Conservation (phyloP, 2,797 vertebrate genomes). For the Pseudotriccus pelzelni region DNA sequence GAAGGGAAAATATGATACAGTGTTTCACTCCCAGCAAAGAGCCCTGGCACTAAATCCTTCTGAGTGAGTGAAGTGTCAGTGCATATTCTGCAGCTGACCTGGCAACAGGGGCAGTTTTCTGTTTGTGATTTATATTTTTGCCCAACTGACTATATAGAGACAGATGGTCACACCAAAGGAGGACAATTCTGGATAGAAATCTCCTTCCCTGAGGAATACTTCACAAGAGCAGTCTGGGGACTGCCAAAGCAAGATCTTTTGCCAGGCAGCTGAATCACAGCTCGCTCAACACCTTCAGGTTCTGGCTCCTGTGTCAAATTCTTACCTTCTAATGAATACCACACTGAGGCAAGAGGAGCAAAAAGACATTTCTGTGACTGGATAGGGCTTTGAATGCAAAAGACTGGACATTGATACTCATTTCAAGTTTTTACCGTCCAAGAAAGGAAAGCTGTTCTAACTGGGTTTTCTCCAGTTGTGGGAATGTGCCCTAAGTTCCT, state of each 20-base stretch:
- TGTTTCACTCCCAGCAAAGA: conserved; percentile 11
- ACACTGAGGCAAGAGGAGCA: neutral
- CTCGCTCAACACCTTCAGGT: neutral
- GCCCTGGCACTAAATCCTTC: neutral
- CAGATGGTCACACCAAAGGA: conserved; percentile 51
- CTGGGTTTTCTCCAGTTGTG: neutral
- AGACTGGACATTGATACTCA: neutral
- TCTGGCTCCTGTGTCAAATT: neutral
- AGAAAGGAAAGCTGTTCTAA: neutral
- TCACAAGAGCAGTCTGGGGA: neutral
- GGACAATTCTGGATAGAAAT: conserved; percentile 1
- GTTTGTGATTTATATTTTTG: conserved; percentile 30
- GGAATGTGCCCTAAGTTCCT: neutral
- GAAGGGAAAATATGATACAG: neutral
- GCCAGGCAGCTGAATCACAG: neutral
- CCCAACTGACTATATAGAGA: neutral
- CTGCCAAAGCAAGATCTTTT: conserved; percentile 18
- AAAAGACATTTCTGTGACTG: neutral
- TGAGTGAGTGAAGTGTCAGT: neutral
- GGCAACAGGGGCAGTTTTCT: neutral
- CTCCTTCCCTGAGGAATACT: conserved; percentile 5
- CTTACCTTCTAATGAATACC: neutral
- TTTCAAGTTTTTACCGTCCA: neutral
- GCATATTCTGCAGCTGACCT: conserved; percentile 3
- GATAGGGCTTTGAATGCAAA: neutral